Percentiles rank a stretch among this genome's conserved stretches.
These are phyloP conservation scores for Zaprionus camerounensis DNA, from an alignment of 1,140 invertebrate genomes.

Conservation along the genomic window DNA sequence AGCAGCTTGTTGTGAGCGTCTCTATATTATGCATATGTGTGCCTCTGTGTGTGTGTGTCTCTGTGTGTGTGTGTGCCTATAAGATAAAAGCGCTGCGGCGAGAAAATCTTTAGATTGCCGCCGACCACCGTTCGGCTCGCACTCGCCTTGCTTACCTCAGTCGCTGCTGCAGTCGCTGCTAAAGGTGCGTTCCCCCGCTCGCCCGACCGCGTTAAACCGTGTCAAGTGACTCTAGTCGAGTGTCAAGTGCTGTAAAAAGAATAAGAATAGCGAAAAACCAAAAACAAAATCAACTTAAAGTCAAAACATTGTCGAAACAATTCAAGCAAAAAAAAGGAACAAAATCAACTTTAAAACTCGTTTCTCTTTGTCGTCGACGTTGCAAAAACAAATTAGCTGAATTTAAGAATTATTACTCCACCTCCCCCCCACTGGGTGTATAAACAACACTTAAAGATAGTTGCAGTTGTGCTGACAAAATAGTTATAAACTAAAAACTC, in stretches of 20 bases:
- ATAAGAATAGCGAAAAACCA: conserved; percentile 7
- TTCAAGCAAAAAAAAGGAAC: not conserved
- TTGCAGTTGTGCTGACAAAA: too few species aligned
- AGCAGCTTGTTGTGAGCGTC: conserved; percentile 3
- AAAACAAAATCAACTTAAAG: conserved; percentile 1
- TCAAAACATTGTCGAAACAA: not conserved
- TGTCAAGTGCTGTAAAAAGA: conserved; percentile 10
- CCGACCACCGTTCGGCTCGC: conserved; percentile 64
- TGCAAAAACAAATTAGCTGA: too few species aligned
- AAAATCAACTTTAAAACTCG: not conserved
- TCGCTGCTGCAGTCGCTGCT: not conserved
- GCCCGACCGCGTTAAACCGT: conserved; percentile 2
- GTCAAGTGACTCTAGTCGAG: conserved; percentile 21
- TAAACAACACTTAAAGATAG: too few species aligned
- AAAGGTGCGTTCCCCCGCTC: not conserved
- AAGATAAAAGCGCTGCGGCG: conserved; percentile 66
- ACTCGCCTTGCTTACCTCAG: conserved; percentile 35
- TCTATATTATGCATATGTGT: conserved; percentile 14
- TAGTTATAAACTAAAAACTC: too few species aligned
- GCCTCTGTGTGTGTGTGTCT: not conserved
- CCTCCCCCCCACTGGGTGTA: too few species aligned
- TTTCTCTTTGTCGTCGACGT: not conserved
- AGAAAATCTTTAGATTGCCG: conserved; percentile 71
- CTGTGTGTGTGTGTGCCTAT: conserved; percentile 44
- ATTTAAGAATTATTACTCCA: too few species aligned